Evolutionary conservation across 2,113 vertebrate genomes (phyloP).

Genomic region (Heloderma charlesbogerti): DNA sequence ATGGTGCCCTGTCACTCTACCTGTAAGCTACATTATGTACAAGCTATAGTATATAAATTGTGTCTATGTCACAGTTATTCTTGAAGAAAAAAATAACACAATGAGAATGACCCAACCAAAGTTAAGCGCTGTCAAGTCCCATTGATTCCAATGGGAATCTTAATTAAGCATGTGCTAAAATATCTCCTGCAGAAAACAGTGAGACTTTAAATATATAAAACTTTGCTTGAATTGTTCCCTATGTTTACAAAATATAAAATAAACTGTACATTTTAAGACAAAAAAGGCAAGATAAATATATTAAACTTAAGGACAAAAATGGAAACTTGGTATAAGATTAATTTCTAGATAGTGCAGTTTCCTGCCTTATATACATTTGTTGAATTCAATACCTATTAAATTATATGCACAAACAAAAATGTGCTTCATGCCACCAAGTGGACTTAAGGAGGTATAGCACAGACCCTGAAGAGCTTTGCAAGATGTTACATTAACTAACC

Average conservation of each 20-base stretch:
- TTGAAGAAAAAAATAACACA: neutral
- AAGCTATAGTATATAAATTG: neutral
- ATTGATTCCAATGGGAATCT: neutral
- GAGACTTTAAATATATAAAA: neutral
- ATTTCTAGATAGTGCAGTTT: neutral
- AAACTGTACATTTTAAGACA: conserved; percentile 13
- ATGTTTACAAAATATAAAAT: conserved; percentile 18
- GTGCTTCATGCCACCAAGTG: conserved; percentile 54
- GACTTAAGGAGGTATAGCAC: conserved; percentile 45
- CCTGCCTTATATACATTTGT: conserved; percentile 5
- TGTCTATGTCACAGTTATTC: neutral
- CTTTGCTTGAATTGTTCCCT: neutral
- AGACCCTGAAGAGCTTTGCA: conserved; percentile 34
- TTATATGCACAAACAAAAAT: neutral
- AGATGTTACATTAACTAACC: conserved; percentile 8
- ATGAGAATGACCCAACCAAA: conserved; percentile 12
- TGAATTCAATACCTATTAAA: neutral
- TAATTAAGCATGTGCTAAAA: neutral
- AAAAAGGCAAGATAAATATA: conserved; percentile 10
- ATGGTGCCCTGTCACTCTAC: neutral
- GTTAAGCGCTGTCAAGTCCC: neutral
- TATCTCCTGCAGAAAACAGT: neutral
- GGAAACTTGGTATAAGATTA: neutral
- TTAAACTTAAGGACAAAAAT: conserved; percentile 30
- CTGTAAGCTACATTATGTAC: neutral